A percentile compares a stretch with the other conserved stretches of the same genome.
phyloP scores from a whole-genome alignment of 2,113 vertebrate species.

The Chelonoidis abingdonii region DNA sequence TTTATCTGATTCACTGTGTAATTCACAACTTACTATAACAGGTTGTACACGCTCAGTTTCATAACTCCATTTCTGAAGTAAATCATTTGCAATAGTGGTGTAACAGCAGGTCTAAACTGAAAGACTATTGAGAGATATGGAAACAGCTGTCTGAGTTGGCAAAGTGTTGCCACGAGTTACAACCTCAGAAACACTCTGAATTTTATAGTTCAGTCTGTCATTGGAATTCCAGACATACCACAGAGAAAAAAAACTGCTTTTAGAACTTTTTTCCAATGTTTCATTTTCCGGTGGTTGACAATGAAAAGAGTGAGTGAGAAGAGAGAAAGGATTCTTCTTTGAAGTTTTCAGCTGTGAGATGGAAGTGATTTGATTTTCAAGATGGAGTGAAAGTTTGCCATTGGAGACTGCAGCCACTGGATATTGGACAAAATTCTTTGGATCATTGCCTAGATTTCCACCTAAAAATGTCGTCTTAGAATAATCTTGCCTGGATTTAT shows the following conservation, averaged over 20 bases:
- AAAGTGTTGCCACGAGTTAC: not conserved
- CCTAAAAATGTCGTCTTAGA: not conserved
- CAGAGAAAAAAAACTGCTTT: constrained; percentile 38
- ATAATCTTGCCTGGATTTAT: not conserved
- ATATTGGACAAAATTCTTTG: constrained; percentile 58
- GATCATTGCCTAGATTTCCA: constrained; percentile 54
- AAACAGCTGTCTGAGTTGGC: not conserved
- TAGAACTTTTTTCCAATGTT: constrained; percentile 55
- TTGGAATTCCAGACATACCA: constrained; percentile 72
- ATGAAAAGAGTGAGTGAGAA: constrained; percentile 28
- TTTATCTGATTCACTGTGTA: rapidly evolving
- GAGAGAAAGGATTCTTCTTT: not conserved
- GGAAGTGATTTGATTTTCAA: constrained; percentile 22
- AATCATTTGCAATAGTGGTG: not conserved
- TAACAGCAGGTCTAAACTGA: not conserved
- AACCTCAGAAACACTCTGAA: constrained; percentile 20
- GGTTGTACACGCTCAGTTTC: not conserved
- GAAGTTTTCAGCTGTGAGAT: not conserved
- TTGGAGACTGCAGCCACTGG: constrained; percentile 3
- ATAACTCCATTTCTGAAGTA: not conserved
- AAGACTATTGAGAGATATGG: not conserved
- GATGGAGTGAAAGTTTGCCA: constrained; percentile 1
- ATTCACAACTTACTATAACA: not conserved
- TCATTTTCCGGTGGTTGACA: constrained; percentile 59
- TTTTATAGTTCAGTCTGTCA: constrained; percentile 55